These are phyloP conservation scores for Drosophila saltans DNA, from an alignment of 1,140 invertebrate species.

Conservation along the genomic window DNA sequence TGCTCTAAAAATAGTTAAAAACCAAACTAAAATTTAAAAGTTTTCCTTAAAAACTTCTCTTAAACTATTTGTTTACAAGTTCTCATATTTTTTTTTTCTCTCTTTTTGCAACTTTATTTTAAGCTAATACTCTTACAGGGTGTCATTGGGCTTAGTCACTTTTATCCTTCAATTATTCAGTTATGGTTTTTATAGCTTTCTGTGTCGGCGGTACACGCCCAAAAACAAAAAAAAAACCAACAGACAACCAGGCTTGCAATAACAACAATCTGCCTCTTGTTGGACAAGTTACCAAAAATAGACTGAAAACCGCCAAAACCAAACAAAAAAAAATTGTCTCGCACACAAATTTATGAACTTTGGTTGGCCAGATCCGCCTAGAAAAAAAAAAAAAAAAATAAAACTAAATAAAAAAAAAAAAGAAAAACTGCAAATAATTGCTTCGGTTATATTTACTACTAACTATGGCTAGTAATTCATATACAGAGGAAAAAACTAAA, in stretches of 20 bases:
- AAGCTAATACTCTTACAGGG: background rate
- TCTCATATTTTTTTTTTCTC: no score
- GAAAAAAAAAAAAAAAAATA: constrained; percentile 1
- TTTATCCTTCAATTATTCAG: constrained; percentile 46
- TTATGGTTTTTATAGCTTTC: constrained; percentile 54
- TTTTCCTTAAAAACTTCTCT: no score
- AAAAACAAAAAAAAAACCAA: constrained; percentile 29
- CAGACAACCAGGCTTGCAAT: constrained; percentile 15
- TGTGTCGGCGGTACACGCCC: constrained; percentile 53
- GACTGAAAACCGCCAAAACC: constrained; percentile 44
- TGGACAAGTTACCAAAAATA: constrained; percentile 80
- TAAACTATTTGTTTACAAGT: no score
- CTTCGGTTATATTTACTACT: constrained; percentile 37
- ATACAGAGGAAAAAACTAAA: constrained; percentile 41
- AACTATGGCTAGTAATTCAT: constrained; percentile 44
- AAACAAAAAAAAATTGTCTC: constrained; percentile 15
- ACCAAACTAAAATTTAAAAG: no score
- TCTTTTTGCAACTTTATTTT: background rate
- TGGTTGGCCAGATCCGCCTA: constrained; percentile 36
- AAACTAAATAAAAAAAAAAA: constrained; percentile 1
- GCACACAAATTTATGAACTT: constrained; percentile 44
- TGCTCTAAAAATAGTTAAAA: no score
- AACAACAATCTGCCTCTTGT: constrained; percentile 42
- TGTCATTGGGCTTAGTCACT: background rate
- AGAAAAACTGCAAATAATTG: constrained; percentile 62